Base-by-base conservation (phyloP, 2,797 vertebrate genomes). In the Amblyopsis hoosieri region DNA sequence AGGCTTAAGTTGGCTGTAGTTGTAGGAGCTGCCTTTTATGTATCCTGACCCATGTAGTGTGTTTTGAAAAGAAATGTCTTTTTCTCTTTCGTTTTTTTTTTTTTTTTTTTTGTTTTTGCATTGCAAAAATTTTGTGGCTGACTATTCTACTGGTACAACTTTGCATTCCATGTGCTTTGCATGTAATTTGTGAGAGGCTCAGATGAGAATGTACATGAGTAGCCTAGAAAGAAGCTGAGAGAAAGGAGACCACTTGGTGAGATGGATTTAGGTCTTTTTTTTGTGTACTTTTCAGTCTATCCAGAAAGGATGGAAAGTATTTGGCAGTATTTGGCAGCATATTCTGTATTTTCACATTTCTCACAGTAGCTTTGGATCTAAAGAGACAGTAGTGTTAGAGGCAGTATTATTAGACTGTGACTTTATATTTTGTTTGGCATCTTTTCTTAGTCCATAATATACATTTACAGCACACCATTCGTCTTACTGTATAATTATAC, bases 181-280 rank as follows among this genome's bases (percentile, higher is more conserved):
- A 86, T 85, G 78, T 14, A 75, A 85, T 85, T 84, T 67, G 75
- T 79, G 75, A 37, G 69, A 75, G 60, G 64, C 12, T 59, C 52
- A 69, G 66, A 85, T 77, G 73, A 70, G 74, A 83, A 84, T 79
- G 75, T 73, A 70, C 84, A 88, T 84, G 83, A 87, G 84, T 74
- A 77, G 81, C 88, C 85, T 87, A 81, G 67, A 79, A 87, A 90
- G 83, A 79, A 81, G 81, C 74, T 66, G 10, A 66, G 62, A 86
- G 77, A 83, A 85, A 80, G 74, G 69, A 64, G 80, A 80, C 56
- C 62, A 67, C 72, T 82, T 69, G 70, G 71, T 81, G 66, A 80
- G 79, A 69, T 71, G 62, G 51, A 75, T 74, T 78, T 67, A 69
- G 62, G 72, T 79, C 81, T 85, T 75, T 79, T 87, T 85, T 71